Percentiles rank a stretch among this genome's conserved stretches.
Evolutionary conservation across 2,113 vertebrate species (phyloP).

Genomic region (Pterocles burchelli): DNA sequence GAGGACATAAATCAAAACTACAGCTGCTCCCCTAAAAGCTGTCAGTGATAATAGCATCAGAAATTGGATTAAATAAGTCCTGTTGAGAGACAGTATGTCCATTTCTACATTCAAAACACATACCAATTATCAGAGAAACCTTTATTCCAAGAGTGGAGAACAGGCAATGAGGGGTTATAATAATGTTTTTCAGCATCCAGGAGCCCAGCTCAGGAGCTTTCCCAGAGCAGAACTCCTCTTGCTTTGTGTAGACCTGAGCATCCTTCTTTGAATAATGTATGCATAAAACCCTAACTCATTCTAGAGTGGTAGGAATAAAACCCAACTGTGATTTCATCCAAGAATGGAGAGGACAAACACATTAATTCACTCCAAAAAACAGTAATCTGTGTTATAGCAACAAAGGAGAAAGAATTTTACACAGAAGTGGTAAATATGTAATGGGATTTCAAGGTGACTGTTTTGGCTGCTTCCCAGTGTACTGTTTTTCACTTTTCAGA

Average conservation of each 20-base stretch:
- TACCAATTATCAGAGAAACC: background rate
- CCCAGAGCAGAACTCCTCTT: background rate
- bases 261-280: background rate
- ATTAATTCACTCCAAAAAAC: background rate
- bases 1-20: constrained; percentile 74
- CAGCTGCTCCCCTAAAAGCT: constrained; percentile 72
- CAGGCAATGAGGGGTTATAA: background rate
- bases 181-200: background rate
- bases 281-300: background rate
- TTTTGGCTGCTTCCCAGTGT: background rate
- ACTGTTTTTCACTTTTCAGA: background rate
- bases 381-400: background rate
- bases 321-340: background rate
- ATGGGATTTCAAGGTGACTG: background rate
- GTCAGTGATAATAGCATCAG: constrained; percentile 73
- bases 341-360: background rate
- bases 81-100: constrained; percentile 48
- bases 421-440: background rate
- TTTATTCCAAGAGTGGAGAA: background rate
- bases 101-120: constrained; percentile 67
- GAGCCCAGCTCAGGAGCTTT: background rate
- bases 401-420: background rate
- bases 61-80: constrained; percentile 64
- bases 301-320: background rate
- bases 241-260: background rate